Conservation (phyloP, 2,113 vertebrate genomes). For the Coptodon rendalli region DNA sequence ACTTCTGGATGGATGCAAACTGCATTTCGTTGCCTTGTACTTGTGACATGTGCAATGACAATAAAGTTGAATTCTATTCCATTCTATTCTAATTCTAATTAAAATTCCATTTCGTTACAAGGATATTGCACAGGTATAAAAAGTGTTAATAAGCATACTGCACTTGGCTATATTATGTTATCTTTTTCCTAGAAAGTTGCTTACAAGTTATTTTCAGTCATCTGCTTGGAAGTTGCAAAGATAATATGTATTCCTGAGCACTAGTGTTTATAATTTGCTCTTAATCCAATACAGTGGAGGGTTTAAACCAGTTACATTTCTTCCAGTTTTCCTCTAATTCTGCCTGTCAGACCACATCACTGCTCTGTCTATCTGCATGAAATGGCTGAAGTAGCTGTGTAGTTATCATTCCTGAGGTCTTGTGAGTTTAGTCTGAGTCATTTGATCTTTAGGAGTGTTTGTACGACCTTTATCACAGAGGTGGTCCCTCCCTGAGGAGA, state of each 20-base stretch:
- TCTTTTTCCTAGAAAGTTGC: neutral
- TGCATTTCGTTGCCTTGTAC: too few species aligned
- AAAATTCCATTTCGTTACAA: neutral
- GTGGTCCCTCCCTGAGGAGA: neutral
- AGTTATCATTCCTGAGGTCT: constrained; percentile 38
- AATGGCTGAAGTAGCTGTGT: neutral
- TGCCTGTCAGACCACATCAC: neutral
- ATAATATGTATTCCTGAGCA: neutral
- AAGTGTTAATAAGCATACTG: neutral
- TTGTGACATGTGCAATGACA: too few species aligned
- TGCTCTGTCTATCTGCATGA: neutral
- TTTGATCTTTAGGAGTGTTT: constrained; percentile 21
- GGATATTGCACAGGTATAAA: neutral
- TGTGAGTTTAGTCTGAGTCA: constrained; percentile 12
- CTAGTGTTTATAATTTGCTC: neutral
- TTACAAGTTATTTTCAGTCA: neutral
- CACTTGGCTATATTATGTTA: neutral
- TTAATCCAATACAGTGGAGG: neutral
- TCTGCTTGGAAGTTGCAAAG: neutral
- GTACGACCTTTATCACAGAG: neutral
- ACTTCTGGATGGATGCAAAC: too few species aligned
- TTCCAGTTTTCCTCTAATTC: neutral
- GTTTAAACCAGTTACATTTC: neutral
- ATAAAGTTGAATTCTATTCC: too few species aligned
- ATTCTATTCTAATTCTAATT: neutral